Evolutionary conservation across 2,888 invertebrate genomes (phyloP).

Genomic region (Sinodicranocentrus sp.): DNA sequence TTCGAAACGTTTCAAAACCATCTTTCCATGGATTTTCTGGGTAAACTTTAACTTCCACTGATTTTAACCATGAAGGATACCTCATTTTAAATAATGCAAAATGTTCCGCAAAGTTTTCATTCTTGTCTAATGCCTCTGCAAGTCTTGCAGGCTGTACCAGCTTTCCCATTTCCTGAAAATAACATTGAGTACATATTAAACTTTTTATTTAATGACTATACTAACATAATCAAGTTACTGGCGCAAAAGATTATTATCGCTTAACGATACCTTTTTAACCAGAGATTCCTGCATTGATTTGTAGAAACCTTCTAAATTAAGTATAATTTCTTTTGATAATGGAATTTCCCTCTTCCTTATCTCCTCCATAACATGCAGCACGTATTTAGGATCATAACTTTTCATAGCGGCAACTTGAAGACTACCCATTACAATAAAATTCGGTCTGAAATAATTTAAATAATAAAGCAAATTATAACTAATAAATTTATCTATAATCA

Average conservation of each 20-base stretch:
- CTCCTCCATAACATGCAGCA: constrained; percentile 85
- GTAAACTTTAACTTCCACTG: constrained; percentile 38
- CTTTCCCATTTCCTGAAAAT: constrained; percentile 71
- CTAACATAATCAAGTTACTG: no score
- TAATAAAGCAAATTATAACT: no score
- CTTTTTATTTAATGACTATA: no score
- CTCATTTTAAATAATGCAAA: constrained; percentile 67
- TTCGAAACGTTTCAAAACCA: constrained; percentile 46
- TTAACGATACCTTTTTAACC: constrained; percentile 80
- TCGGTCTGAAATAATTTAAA: constrained; percentile 82
- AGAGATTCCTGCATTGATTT: constrained; percentile 81
- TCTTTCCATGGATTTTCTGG: constrained; percentile 69
- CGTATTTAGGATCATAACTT: constrained; percentile 83
- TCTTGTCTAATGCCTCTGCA: constrained; percentile 28
- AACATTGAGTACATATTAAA: background rate
- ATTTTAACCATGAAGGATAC: constrained; percentile 59
- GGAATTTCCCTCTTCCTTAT: constrained; percentile 83
- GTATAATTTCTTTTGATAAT: constrained; percentile 83
- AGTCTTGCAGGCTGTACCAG: constrained; percentile 30
- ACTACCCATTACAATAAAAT: constrained; percentile 87
- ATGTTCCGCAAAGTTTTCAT: constrained; percentile 63
- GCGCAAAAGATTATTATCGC: no score
- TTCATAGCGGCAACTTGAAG: constrained; percentile 85
- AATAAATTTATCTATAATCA: background rate
- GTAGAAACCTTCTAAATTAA: constrained; percentile 84